A percentile compares a stretch with the other conserved stretches of the same genome.
Evolutionary conservation across 2,113 vertebrate species (phyloP).

Genomic region (Marcusenius ussheri): DNA sequence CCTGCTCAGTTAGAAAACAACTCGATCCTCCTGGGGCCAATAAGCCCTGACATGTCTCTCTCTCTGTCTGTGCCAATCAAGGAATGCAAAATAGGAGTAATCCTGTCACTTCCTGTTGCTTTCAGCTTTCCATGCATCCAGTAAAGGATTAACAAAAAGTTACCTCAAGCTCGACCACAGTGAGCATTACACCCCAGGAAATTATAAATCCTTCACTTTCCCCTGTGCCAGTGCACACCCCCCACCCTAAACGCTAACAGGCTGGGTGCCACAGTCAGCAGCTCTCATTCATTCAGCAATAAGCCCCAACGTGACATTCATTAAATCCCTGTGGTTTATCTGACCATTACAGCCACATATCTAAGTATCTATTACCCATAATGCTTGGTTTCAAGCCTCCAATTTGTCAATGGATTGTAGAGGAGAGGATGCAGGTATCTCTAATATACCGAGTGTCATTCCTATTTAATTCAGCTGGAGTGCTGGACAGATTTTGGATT

Average conservation of each 20-base stretch:
- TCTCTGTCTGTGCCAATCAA: background rate
- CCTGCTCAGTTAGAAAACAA: slow-evolving; percentile 46
- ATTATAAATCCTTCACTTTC: background rate
- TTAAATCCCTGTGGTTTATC: background rate
- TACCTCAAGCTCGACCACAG: background rate
- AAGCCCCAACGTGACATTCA: background rate
- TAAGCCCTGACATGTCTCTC: slow-evolving; percentile 35
- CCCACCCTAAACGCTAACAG: background rate
- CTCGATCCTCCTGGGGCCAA: slow-evolving; percentile 46
- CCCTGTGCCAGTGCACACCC: background rate
- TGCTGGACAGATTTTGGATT: background rate
- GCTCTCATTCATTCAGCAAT: background rate
- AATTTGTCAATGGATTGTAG: background rate
- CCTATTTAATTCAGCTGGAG: background rate
- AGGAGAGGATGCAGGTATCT: background rate
- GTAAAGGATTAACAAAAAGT: background rate
- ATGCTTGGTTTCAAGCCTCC: background rate
- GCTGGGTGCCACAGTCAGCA: background rate
- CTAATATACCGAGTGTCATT: background rate
- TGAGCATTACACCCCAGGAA: background rate
- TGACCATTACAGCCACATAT: background rate
- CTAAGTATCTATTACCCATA: background rate
- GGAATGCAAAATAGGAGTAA: background rate
- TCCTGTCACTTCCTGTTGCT: background rate
- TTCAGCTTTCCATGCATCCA: background rate